Evolutionary conservation across 2,113 vertebrate species (phyloP), one percentile per base, ranked within the genome.

Genomic region (Colius striatus): DNA sequence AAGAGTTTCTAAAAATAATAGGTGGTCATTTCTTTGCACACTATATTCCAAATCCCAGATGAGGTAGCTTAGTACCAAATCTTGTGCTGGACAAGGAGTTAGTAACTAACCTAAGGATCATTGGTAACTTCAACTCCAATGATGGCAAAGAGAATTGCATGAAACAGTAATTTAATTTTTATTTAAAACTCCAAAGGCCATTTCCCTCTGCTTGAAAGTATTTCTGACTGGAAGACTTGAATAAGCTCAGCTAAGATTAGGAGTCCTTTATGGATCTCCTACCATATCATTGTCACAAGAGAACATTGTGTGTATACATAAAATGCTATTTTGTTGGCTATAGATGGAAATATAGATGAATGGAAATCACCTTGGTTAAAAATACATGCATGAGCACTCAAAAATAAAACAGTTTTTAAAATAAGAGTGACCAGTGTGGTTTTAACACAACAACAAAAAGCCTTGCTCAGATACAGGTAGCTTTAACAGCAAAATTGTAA

Each of bases 1-100:
- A 45, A 79, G 80, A 82, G 66, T 55, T 85, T 87, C 87, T 91
- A 79, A 92, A 95, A 91, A 77, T 84, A 95, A 55, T 32, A 80
- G 26, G 43, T 89, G 70, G 5, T 67, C 67, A 91, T 91, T 87
- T 94, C 74, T 78, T 90, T 77, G 86, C 43, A 83, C 2, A 1
- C 11, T 48, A 17, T 38, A 67, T 54, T 34, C 81, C 73, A 45
- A 80, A 87, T 68, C 45, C 5, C 1, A n/a, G 50, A 73, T 82
- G 30, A 81, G 25, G 43, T 23, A 51, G 60, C 29, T 89, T 38
- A 38, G 12, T 71, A 77, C 26, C 16, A 63, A 16, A 32, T 48
- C 70, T 61, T 41, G 32, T 26, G 54, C 23, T 65, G 45, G 38
- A 67, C 17, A 55, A 80, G n/a, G n/a, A 84, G 41, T 55, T 71